phyloP scores from a whole-genome alignment of 2,888 invertebrate species.

The Plutella xylostella region DNA sequence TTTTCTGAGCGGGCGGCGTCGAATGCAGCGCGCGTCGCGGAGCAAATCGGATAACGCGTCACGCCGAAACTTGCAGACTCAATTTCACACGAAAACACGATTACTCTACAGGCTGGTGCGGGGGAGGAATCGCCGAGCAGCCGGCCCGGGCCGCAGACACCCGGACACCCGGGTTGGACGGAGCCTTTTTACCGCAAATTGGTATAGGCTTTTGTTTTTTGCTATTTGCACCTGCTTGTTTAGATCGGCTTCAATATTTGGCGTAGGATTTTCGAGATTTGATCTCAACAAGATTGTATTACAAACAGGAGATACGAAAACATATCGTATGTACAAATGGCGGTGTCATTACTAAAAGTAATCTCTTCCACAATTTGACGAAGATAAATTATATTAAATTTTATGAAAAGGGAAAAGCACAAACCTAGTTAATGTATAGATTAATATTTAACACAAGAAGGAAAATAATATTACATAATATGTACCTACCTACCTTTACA shows the following conservation, averaged over 20 bases:
- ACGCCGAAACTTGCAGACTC: conserved; percentile 51
- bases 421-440: too few relatives aligned
- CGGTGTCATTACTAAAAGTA: too few relatives aligned
- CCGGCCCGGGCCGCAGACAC: conserved; percentile 7
- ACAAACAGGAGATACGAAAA: too few relatives aligned
- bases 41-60: conserved; percentile 64
- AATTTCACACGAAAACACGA: conserved; percentile 51
- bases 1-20: neutral
- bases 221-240: conserved; percentile 33
- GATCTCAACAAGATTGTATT: too few relatives aligned
- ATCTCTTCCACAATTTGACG: too few relatives aligned
- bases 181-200: conserved; percentile 17
- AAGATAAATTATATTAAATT: too few relatives aligned
- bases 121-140: conserved; percentile 26
- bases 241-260: neutral
- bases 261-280: neutral
- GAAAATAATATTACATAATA: too few relatives aligned
- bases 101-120: conserved; percentile 37
- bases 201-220: conserved; percentile 39
- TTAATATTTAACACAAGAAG: too few relatives aligned
- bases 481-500: too few relatives aligned
- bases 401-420: too few relatives aligned
- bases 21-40: conserved; percentile 48
- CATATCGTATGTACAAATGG: too few relatives aligned
- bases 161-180: conserved; percentile 3